Conservation (phyloP, 2,888 invertebrate genomes). For the Caenorhabditis sinica region DNA sequence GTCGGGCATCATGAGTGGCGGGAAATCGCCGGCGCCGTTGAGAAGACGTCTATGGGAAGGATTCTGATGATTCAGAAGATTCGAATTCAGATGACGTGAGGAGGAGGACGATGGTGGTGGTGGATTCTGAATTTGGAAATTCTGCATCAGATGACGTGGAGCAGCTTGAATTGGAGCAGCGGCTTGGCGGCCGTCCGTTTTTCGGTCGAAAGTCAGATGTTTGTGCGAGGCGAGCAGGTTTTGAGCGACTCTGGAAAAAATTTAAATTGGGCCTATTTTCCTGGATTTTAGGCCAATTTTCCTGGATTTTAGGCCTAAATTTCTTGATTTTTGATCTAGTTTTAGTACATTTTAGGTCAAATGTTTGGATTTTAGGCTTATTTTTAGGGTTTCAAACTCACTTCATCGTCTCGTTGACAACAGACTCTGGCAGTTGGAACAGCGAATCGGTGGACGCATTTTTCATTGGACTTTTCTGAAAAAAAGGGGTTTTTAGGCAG, state of each 20-base stretch:
- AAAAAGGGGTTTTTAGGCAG: neutral
- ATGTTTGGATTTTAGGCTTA: neutral
- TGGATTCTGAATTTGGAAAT: no score
- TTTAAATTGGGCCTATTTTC: no score
- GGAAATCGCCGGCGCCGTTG: conserved; percentile 1
- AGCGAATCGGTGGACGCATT: conserved; percentile 14
- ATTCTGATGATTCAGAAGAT: neutral
- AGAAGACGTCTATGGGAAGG: neutral
- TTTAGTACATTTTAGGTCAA: neutral
- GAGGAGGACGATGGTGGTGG: no score
- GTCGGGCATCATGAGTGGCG: neutral
- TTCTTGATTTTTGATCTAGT: neutral
- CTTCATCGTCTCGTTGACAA: conserved; percentile 52
- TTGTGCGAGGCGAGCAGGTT: conserved; percentile 53
- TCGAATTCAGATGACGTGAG: no score
- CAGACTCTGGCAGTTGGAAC: conserved; percentile 39
- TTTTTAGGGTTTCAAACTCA: neutral
- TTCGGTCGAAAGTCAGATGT: conserved; percentile 20
- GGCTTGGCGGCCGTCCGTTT: no score
- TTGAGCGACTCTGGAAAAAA: conserved; percentile 51
- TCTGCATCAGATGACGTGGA: no score
- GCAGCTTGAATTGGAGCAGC: no score
- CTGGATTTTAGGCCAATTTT: neutral
- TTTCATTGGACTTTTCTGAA: conserved; percentile 32
- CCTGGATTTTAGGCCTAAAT: neutral